Evolutionary conservation across 1,140 invertebrate genomes (phyloP).

Genomic region (Hydropsyche tenuis): DNA sequence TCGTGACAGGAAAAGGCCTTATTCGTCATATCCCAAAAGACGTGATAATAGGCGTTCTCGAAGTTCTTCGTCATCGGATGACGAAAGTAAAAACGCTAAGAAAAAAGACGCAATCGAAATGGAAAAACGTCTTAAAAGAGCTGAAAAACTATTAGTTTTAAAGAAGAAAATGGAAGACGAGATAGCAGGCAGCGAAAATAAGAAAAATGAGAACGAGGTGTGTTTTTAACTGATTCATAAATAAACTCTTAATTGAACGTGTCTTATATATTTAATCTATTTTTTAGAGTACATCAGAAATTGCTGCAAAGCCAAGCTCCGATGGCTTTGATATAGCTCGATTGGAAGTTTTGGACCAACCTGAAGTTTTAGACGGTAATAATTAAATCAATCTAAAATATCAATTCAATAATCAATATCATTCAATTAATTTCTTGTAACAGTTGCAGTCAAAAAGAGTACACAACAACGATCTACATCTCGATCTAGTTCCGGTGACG

Average conservation of each 20-base stretch:
- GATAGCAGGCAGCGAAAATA: conserved; percentile 57
- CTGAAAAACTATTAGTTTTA: conserved; percentile 60
- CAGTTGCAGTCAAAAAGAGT: neutral
- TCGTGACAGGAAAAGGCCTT: conserved; percentile 33
- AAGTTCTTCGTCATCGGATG: conserved; percentile 42
- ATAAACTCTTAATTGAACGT: too few species aligned
- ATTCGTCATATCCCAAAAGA: conserved; percentile 42
- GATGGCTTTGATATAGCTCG: conserved; percentile 26
- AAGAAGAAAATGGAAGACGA: conserved; percentile 66
- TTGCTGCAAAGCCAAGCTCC: neutral
- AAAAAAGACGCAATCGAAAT: conserved; percentile 51
- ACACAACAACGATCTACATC: neutral
- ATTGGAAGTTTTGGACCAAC: conserved; percentile 1
- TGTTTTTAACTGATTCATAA: too few species aligned
- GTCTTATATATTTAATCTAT: too few species aligned
- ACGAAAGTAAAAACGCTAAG: conserved; percentile 28
- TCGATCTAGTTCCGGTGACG: neutral
- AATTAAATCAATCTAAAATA: neutral
- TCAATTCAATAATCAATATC: neutral
- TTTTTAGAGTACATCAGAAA: too few species aligned
- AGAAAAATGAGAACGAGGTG: conserved; percentile 47
- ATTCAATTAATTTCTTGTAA: neutral
- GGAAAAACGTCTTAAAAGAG: conserved; percentile 59
- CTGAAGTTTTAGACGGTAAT: conserved; percentile 3
- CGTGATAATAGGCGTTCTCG: conserved; percentile 32